phyloP scores from a whole-genome alignment of 2,797 vertebrate genomes.

The Tokudaia muenninki region DNA sequence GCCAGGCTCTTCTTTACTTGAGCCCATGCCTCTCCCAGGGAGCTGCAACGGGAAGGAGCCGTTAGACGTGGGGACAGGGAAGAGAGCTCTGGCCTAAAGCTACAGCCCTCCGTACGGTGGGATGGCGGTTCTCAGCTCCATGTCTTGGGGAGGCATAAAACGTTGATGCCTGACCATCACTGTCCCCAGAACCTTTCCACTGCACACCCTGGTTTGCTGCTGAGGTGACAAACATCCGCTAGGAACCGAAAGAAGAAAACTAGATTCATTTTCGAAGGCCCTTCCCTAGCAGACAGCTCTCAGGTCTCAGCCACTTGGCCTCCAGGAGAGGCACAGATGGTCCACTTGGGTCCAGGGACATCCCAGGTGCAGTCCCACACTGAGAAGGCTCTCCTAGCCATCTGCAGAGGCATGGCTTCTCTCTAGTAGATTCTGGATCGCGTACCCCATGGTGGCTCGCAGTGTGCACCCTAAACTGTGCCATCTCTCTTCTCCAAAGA shows the following conservation, averaged over 20 bases:
- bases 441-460: background rate
- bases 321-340: background rate
- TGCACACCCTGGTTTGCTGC: background rate
- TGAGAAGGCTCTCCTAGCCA: background rate
- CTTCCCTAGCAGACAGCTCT: background rate
- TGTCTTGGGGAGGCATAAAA: accelerated
- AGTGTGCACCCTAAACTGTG: background rate
- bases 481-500: background rate
- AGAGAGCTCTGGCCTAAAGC: background rate
- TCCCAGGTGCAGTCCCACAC: background rate
- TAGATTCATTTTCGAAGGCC: background rate
- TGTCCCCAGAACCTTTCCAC: accelerated
- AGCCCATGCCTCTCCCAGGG: constrained; percentile 96
- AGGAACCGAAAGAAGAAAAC: background rate
- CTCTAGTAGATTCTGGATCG: background rate
- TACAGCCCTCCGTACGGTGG: background rate
- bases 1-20: constrained; percentile 98
- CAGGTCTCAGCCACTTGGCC: background rate
- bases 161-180: background rate
- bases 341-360: background rate
- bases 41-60: constrained; percentile 87
- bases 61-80: background rate
- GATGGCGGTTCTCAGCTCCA: accelerated
- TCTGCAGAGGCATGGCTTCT: too few relatives aligned
- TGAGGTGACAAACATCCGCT: background rate